phyloP scores from a whole-genome alignment of 2,113 vertebrate genomes.

The Siphamia tubifer region DNA sequence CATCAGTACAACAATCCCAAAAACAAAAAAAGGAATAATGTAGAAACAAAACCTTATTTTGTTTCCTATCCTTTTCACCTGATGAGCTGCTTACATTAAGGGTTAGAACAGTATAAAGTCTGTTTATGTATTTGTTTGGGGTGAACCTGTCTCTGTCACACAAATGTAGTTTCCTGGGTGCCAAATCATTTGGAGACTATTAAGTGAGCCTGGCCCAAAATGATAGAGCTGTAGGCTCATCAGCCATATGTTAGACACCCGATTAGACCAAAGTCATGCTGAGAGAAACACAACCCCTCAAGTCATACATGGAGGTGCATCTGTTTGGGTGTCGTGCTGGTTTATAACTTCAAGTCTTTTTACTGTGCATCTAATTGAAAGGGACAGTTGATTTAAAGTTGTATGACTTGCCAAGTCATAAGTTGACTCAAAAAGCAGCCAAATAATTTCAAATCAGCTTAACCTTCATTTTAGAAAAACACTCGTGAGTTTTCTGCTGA shows the following conservation, averaged over 20 bases:
- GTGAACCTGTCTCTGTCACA: constrained; percentile 2
- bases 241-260: constrained; percentile 58
- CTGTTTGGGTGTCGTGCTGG: constrained; percentile 48
- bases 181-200: constrained; percentile 38
- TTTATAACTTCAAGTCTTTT: constrained; percentile 23
- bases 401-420: background rate
- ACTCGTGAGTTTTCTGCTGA: background rate
- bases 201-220: constrained; percentile 41
- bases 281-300: constrained; percentile 49
- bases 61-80: no score
- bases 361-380: constrained; percentile 36
- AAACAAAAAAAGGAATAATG: no score
- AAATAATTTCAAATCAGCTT: background rate
- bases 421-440: background rate
- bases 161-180: constrained; percentile 33
- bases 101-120: no score
- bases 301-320: constrained; percentile 53
- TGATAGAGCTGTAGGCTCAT: constrained; percentile 47
- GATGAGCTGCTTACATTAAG: no score
- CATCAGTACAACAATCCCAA: no score
- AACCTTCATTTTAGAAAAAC: background rate
- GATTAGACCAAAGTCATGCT: constrained; percentile 61
- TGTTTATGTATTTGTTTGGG: background rate
- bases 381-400: constrained; percentile 28
- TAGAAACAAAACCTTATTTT: no score